Base-by-base conservation (phyloP, 30 jellyfish, hydroid and myxozoan species). In the Turritopsis rubra region DNA sequence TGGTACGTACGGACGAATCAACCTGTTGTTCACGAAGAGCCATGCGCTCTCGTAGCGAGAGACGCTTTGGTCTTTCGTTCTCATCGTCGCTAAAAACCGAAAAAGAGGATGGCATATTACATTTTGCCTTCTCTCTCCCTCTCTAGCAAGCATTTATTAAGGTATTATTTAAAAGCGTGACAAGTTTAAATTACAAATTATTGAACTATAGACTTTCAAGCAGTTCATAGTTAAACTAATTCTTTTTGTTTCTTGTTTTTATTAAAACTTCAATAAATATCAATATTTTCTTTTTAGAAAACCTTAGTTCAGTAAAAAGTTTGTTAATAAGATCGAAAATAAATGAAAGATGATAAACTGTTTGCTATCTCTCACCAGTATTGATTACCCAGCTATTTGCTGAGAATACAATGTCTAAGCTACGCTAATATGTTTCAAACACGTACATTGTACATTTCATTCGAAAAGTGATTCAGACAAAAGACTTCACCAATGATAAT, bases 41-140 rank as follows among this genome's bases (percentile, higher is more conserved):
- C 77, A 68, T 68, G 28, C 77, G 28, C 30, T 68, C 77, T n/a
- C 77, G 77, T n/a, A 68, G 21, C 31, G 31, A n/a, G 16, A 68
- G 77, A 17, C 77, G 77, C 28, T n/a, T 27, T 68, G 77, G 77
- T 9, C 9, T 27, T n/a, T 68, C 77, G 9, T 68, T 22, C 13
- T 41, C 60, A 41, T 13, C 60, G 60, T 41, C 60, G 60, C 60
- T 41, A 41, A 41, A 41, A 13, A 41, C 13, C 13, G 60, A 41
- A 41, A 13, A 41, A 41, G 60, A 41, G 9, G 13, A 41, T 41
- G 13, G 13, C 60, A 41, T 41, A n/a, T n/a, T n/a, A n/a, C n/a
- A n/a, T n/a, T n/a, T n/a, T n/a, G n/a, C n/a, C n/a, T n/a, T n/a
- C n/a, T n/a, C n/a, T n/a, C n/a, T n/a, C n/a, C n/a, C n/a, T n/a